Base-by-base conservation (phyloP, 23 tunicate species). In the Ascidia mentula region DNA sequence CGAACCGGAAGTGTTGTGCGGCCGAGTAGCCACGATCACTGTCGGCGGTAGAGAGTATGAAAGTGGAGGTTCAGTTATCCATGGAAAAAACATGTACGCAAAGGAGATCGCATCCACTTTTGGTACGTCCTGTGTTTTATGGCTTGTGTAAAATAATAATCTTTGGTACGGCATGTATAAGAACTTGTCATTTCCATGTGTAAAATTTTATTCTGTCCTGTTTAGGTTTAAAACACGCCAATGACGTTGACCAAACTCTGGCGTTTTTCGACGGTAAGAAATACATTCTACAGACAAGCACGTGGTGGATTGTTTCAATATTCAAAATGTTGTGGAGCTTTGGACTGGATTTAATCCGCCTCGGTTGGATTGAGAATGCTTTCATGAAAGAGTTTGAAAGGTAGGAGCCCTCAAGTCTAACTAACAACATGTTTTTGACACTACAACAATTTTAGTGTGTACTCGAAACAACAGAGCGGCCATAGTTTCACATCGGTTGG, bases 11-110 rank as follows among this genome's bases (percentile, higher is more conserved):
- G 45, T 40, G 0, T 4, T 92, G 26, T 83, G 97, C 35, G 97
- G 97, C 3, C 73, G 97, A 22, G 83, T 87, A 9, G 89, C 85
- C 8, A 87, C 86, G n/a, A 81, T 87, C 1, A 59, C 81, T 40
- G 46, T 92, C 0, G 86, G 40, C 20, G 91, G 87, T 15, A 72
- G 82, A 33, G 40, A 34, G 1, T 92, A 79, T 80, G 97, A 92
- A 69, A 74, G 88, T 45, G 97, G 97, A 17, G 97, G 81, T 26
- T 60, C 89, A 31, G 83, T 92, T 17, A 45, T 92, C 3, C 97
- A 92, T 75, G 81, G 78, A 0, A 92, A 78, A 46, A 92, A 92
- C 37, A 20, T 82, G 76, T 87, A 92, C 37, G 72, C 87, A 38
- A 92, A 80, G 78, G 22, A 40, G 6, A 74, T 85, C 36, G 89